These are phyloP conservation scores for Nomada flava DNA, from an alignment of 2,888 invertebrate genomes.

Conservation along the genomic window DNA sequence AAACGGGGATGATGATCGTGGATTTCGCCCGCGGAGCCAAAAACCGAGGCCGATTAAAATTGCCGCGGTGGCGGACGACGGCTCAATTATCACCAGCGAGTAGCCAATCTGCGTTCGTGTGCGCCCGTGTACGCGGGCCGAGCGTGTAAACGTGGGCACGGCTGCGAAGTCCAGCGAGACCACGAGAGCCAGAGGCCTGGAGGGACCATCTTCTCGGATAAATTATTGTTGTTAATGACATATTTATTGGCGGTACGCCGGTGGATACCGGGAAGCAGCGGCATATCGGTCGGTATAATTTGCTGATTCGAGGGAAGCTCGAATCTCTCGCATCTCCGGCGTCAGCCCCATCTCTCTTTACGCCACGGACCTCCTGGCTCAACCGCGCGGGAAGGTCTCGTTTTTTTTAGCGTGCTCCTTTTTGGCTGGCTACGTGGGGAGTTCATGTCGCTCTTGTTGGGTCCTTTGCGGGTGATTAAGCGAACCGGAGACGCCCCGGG, in stretches of 20 bases:
- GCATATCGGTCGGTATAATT: conserved; percentile 70
- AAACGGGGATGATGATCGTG: conserved; percentile 24
- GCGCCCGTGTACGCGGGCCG: neutral
- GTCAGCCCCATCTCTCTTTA: neutral
- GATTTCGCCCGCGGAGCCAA: conserved; percentile 59
- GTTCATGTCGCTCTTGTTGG: conserved; percentile 26
- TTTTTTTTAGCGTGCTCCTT: neutral
- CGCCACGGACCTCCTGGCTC: neutral
- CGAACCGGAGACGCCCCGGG: conserved; percentile 33
- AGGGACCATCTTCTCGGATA: conserved; percentile 66
- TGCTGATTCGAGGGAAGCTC: conserved; percentile 71
- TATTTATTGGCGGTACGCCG: conserved; percentile 71
- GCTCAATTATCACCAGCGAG: conserved; percentile 75
- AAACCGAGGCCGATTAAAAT: conserved; percentile 66
- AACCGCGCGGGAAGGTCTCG: neutral
- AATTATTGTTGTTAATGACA: conserved; percentile 77
- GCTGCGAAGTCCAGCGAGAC: too few species aligned
- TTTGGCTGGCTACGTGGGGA: conserved; percentile 2
- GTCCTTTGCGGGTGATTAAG: conserved; percentile 43
- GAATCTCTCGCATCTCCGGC: conserved; percentile 9
- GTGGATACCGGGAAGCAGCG: conserved; percentile 62
- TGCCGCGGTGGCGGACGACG: conserved; percentile 66
- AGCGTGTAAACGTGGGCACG: conserved; percentile 20
- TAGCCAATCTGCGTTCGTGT: neutral
- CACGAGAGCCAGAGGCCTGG: conserved; percentile 47